Conservation (phyloP, 1,140 invertebrate genomes). For the Dreissena polymorpha region DNA sequence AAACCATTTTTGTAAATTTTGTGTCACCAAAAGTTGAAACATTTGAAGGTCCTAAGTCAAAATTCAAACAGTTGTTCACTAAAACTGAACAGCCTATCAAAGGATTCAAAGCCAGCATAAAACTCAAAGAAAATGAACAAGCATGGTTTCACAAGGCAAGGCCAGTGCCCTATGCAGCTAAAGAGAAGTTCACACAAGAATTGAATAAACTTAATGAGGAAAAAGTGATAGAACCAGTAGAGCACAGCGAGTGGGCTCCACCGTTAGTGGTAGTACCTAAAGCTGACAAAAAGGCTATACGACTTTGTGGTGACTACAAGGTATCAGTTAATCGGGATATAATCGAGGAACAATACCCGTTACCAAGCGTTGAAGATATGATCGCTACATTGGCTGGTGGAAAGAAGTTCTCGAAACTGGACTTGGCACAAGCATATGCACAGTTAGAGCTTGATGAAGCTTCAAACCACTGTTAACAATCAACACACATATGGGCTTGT, state of each 20-base stretch:
- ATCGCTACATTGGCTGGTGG: conserved; percentile 65
- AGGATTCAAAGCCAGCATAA: conserved; percentile 13
- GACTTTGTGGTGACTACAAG: conserved; percentile 74
- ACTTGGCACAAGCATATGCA: conserved; percentile 64
- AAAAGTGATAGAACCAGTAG: not conserved
- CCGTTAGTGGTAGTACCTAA: conserved; percentile 14
- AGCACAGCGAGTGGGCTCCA: not conserved
- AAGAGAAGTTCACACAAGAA: not conserved
- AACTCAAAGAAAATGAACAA: conserved; percentile 1
- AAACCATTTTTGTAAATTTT: not conserved
- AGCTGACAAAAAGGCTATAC: conserved; percentile 54
- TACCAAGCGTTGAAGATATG: conserved; percentile 69
- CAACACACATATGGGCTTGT: conserved; percentile 79
- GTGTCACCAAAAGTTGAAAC: not conserved
- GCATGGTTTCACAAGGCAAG: conserved; percentile 32
- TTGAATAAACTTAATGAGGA: not conserved
- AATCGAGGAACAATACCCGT: conserved; percentile 60
- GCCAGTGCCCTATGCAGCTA: conserved; percentile 14
- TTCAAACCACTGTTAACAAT: conserved; percentile 55
- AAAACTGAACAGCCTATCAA: no score
- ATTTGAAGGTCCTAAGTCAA: not conserved
- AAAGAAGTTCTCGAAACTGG: conserved; percentile 66
- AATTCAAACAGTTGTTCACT: no score
- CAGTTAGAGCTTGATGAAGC: conserved; percentile 55
- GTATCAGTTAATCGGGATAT: conserved; percentile 73